Percentiles rank a stretch among this genome's conserved stretches.
These are phyloP conservation scores for Sphaerodactylus townsendi DNA, from an alignment of 2,113 vertebrate genomes.

Conservation along the genomic window DNA sequence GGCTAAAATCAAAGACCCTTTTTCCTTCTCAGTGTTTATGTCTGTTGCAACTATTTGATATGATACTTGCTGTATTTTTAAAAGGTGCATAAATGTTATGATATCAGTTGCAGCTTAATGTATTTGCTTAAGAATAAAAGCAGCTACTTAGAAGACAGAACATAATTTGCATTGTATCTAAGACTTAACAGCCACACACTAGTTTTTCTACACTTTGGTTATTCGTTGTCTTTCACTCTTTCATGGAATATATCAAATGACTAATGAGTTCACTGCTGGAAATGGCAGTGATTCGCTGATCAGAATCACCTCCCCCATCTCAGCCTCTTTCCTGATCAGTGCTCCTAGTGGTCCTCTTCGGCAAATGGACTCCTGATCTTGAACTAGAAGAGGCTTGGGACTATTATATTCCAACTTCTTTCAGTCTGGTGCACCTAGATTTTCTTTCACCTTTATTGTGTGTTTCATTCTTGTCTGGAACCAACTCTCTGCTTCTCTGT, in stretches of 20 bases:
- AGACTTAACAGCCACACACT: constrained; percentile 24
- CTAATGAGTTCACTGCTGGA: not conserved
- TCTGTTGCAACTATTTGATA: not conserved
- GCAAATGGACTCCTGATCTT: not conserved
- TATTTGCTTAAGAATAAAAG: constrained; percentile 63
- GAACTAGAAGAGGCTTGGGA: not conserved
- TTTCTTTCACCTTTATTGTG: not conserved
- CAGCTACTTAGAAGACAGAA: constrained; percentile 12
- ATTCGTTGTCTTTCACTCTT: not conserved
- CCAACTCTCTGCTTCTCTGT: not conserved
- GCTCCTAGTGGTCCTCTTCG: not conserved
- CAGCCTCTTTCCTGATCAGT: not conserved
- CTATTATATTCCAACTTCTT: not conserved
- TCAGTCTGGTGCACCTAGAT: not conserved
- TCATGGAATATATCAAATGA: not conserved
- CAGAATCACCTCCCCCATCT: not conserved
- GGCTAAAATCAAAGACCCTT: not conserved
- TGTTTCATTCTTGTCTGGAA: not conserved
- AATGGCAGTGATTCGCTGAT: not conserved
- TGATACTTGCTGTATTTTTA: not conserved
- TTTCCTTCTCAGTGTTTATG: not conserved
- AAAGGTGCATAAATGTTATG: constrained; percentile 1
- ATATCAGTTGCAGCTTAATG: not conserved
- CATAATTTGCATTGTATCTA: not conserved
- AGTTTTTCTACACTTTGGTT: too few species aligned